Conservation (phyloP, 2,888 invertebrate species). For the Platerodrilus igneus region DNA sequence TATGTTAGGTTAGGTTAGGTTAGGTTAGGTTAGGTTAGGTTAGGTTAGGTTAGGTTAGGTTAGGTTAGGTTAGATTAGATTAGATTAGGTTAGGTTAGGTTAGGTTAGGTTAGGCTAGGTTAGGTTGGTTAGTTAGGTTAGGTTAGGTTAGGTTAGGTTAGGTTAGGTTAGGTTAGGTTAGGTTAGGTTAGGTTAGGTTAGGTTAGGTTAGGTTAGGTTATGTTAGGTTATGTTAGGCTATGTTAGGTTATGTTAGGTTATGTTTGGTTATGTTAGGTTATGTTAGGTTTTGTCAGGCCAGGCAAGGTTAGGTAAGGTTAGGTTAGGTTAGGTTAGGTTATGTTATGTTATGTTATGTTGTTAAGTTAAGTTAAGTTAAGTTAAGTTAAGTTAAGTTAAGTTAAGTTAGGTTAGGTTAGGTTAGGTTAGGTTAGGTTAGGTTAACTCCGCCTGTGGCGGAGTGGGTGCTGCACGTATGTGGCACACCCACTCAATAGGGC, state of each 20-base stretch:
- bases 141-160: conserved; percentile 11
- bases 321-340: conserved; percentile 7
- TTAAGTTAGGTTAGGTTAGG: conserved; percentile 9
- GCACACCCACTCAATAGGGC: no score
- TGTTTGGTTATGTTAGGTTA: conserved; percentile 2
- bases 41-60: conserved; percentile 11
- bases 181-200: conserved; percentile 12
- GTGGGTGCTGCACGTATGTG: no score
- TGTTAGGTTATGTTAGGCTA: conserved; percentile 6
- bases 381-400: conserved; percentile 12
- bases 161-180: conserved; percentile 12
- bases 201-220: conserved; percentile 10
- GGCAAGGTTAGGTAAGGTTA: not conserved
- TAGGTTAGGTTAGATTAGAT: conserved; percentile 12
- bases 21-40: conserved; percentile 13
- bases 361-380: conserved; percentile 9
- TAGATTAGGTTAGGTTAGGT: conserved; percentile 9
- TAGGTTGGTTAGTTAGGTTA: conserved; percentile 7
- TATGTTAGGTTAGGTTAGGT: conserved; percentile 9
- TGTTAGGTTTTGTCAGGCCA: no score
- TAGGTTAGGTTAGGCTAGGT: conserved; percentile 6
- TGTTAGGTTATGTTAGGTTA: conserved; percentile 10
- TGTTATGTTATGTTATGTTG: conserved; percentile 9
- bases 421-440: conserved; percentile 12
- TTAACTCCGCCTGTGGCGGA: conserved; percentile 8